Evolutionary conservation across 2,113 vertebrate genomes (phyloP), one percentile per base, ranked within the genome.

Genomic region (Columba janthina): DNA sequence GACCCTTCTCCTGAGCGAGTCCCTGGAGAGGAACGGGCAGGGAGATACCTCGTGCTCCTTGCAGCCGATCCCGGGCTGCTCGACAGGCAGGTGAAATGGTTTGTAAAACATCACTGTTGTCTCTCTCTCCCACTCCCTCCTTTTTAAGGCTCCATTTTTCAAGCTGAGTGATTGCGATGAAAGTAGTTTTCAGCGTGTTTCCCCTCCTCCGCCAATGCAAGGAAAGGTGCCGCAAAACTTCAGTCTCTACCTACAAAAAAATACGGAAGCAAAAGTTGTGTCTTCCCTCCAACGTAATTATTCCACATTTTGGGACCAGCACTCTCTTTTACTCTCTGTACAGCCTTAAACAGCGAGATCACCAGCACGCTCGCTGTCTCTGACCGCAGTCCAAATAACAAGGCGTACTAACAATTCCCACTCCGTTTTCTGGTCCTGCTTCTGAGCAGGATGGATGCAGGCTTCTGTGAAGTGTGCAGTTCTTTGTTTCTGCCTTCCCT

Each of bases 71-170:
- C 56, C 7, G 18, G 51, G 54, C 87, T 87, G 86, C 71, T 74
- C 12, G 0, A 74, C 77, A 85, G 20, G 46, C 54, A 74, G 80
- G 69, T 79, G 85, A 78, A 96, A 92, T 54, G 75, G 85, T 67
- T 97, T 88, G 88, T 93, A 78, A 94, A 95, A 78, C 50, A 69
- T 66, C 36, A 40, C 19, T 4, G 14, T 53, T 95, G 78, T 57
- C n/a, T 82, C 46, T 71, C 34, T 83, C 62, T 54, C 73, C 57
- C 38, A 21, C 64, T 62, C 31, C 66, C 51, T 85, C 34, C 66
- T 69, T 85, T 93, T 75, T 72, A 70, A 92, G 93, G 64, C 34
- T 73, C 22, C 9, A 13, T 84, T 91, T 85, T 94, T 94, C 93
- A 94, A 93, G 65, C 69, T 65, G 40, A 95, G 48, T 62, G 79